These are phyloP conservation scores for Mohoua ochrocephala DNA, from an alignment of 2,113 vertebrate species.

Conservation along the genomic window DNA sequence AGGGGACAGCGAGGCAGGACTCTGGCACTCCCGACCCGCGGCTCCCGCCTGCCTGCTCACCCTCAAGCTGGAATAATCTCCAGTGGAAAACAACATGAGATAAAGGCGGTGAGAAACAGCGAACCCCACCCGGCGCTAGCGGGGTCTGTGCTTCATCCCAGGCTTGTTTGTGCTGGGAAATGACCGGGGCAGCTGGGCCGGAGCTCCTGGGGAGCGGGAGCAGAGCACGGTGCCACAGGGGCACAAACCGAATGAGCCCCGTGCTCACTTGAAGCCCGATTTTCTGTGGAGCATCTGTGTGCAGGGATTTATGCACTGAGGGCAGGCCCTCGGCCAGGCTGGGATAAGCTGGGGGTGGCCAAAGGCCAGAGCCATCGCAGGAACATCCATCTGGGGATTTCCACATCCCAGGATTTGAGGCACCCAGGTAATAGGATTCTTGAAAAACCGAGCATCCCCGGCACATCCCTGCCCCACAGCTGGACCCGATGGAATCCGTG, in stretches of 20 bases:
- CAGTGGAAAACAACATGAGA: neutral
- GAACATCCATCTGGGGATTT: neutral
- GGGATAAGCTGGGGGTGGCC: neutral
- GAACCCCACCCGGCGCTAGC: neutral
- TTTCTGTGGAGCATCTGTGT: neutral
- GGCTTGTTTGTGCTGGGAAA: neutral
- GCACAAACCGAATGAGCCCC: rapidly evolving
- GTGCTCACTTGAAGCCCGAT: rapidly evolving
- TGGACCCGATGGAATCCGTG: rapidly evolving
- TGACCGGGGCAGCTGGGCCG: neutral
- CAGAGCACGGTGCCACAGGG: rapidly evolving
- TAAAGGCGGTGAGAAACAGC: neutral
- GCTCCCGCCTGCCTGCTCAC: neutral
- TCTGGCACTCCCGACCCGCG: rapidly evolving
- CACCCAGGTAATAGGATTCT: rapidly evolving
- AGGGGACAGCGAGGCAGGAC: neutral
- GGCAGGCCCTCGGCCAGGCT: neutral
- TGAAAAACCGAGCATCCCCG: neutral
- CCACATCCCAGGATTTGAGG: neutral
- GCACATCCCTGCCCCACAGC: neutral
- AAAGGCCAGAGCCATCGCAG: neutral
- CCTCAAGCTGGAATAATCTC: neutral
- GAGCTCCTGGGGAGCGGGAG: neutral
- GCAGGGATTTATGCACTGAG: neutral
- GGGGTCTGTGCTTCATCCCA: neutral